phyloP scores from a whole-genome alignment of 2,888 invertebrate genomes.

The Tenodera sinensis region DNA sequence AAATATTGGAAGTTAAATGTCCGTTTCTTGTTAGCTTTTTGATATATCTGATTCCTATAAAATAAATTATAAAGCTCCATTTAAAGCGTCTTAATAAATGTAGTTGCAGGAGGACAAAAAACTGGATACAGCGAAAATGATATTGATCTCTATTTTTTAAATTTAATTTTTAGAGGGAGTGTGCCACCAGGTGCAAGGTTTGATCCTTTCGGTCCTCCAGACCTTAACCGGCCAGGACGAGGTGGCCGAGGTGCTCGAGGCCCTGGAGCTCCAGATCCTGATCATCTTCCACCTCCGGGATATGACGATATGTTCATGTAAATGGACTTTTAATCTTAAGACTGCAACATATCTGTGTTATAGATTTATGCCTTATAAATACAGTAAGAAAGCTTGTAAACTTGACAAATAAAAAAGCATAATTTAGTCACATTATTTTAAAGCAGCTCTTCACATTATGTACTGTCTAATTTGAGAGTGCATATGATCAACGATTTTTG shows the following conservation, averaged over 20 bases:
- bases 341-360: background rate
- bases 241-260: constrained; percentile 31
- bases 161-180: constrained; percentile 51
- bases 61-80: too few relatives aligned
- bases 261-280: constrained; percentile 59
- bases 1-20: too few relatives aligned
- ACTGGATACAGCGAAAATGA: too few relatives aligned
- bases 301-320: constrained; percentile 75
- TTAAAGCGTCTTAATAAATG: too few relatives aligned
- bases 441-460: background rate
- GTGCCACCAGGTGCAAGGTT: constrained; percentile 78
- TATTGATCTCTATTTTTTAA: background rate
- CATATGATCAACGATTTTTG: too few relatives aligned
- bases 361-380: background rate
- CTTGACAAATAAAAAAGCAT: background rate
- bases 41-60: too few relatives aligned
- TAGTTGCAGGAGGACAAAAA: too few relatives aligned
- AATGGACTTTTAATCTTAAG: constrained; percentile 30
- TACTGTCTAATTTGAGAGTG: too few relatives aligned
- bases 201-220: constrained; percentile 76
- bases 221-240: constrained; percentile 35
- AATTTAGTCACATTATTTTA: background rate
- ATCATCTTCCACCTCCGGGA: constrained; percentile 73
- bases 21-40: too few relatives aligned
- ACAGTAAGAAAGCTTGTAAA: background rate